Evolutionary conservation across 2,797 vertebrate species (phyloP).

Genomic region (Esox masquinongy): DNA sequence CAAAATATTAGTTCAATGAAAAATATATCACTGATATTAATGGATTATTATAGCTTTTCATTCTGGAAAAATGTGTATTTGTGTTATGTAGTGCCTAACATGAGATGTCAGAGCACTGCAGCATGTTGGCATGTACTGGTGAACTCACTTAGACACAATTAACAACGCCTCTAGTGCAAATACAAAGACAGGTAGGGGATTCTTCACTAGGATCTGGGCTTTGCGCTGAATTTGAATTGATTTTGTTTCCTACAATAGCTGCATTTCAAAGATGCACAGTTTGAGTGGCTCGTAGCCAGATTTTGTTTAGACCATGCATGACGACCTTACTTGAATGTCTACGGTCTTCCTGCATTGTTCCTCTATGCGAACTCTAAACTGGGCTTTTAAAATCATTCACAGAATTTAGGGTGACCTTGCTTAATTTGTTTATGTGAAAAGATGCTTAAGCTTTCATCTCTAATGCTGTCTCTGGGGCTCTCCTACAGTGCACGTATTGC

Average conservation of each 20-base stretch:
- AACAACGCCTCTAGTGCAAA: background rate
- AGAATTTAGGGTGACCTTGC: conserved; percentile 37
- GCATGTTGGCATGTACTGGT: background rate
- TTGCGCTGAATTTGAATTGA: conserved; percentile 9
- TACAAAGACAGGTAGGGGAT: conserved; percentile 7
- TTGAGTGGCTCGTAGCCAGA: background rate
- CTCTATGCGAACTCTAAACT: background rate
- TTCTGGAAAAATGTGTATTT: background rate
- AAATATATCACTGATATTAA: background rate
- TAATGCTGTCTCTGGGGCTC: conserved; percentile 29
- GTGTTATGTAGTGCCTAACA: conserved; percentile 38
- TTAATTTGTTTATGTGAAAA: conserved; percentile 43
- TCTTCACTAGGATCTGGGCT: conserved; percentile 6
- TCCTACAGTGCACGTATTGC: conserved; percentile 63
- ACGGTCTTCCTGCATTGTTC: conserved; percentile 2
- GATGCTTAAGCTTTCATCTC: conserved; percentile 31
- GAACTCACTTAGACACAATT: background rate
- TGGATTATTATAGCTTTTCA: background rate
- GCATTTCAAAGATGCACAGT: background rate
- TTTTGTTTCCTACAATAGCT: background rate
- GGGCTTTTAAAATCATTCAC: conserved; percentile 23
- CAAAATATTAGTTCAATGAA: conserved; percentile 2
- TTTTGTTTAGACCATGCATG: background rate
- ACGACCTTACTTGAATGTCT: background rate
- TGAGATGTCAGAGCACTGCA: conserved; percentile 34